These are phyloP conservation scores for Drosophila tani DNA, from an alignment of 1,140 invertebrate species.

Conservation along the genomic window DNA sequence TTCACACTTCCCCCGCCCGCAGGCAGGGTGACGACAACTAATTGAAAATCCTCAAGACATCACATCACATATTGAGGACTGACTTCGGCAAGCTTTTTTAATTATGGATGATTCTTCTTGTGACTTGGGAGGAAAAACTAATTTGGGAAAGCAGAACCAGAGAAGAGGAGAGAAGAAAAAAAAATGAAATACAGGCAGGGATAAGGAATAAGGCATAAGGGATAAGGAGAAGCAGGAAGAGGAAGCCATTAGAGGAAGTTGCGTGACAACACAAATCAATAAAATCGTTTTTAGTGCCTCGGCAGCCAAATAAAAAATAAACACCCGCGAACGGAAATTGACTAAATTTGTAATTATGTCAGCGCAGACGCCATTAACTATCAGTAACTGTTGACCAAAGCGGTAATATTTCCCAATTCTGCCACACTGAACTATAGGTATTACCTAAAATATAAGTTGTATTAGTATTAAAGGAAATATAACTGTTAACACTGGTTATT, in stretches of 20 bases:
- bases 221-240: neutral
- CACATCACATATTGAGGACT: slow-evolving; percentile 43
- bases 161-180: neutral
- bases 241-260: slow-evolving; percentile 53
- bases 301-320: slow-evolving; percentile 55
- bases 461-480: no score
- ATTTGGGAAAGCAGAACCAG: slow-evolving; percentile 16
- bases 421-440: neutral
- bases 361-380: slow-evolving; percentile 62
- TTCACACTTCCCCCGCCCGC: slow-evolving; percentile 1
- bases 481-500: neutral
- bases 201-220: neutral
- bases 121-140: slow-evolving; percentile 25
- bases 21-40: slow-evolving; percentile 55
- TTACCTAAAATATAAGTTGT: neutral
- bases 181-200: slow-evolving; percentile 1
- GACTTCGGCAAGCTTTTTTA: slow-evolving; percentile 46
- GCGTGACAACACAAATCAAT: slow-evolving; percentile 82
- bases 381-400: slow-evolving; percentile 16
- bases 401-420: neutral
- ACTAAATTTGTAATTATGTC: slow-evolving; percentile 85
- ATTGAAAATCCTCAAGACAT: slow-evolving; percentile 68
- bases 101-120: slow-evolving; percentile 50
- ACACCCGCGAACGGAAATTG: slow-evolving; percentile 71
- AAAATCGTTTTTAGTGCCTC: slow-evolving; percentile 65